A percentile compares a stretch with the other conserved stretches of the same genome.
Conservation (phyloP, 37 sponge, comb jelly and placozoan species). For the Hexactinellida sp. region DNA sequence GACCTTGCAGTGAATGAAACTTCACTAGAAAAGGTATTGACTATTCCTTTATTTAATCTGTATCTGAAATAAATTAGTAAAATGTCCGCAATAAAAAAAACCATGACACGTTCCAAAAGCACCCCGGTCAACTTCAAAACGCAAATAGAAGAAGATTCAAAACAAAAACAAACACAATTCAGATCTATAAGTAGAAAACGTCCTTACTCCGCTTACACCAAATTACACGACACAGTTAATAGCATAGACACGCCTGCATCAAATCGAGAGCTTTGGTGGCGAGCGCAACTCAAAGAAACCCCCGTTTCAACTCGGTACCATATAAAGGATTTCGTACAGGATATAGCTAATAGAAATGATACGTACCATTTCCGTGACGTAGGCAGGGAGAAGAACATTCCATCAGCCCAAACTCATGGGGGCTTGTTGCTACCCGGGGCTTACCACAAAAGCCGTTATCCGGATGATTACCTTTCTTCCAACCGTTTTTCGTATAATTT, state of each 20-base stretch:
- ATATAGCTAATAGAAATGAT: neutral
- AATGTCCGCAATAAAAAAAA: neutral
- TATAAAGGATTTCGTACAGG: conserved; percentile 5
- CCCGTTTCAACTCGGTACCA: neutral
- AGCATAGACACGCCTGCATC: neutral
- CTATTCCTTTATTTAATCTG: too few relatives aligned
- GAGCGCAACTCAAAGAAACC: neutral
- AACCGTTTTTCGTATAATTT: conserved; percentile 10
- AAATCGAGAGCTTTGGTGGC: neutral
- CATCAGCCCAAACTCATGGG: neutral
- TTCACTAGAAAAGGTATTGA: too few relatives aligned
- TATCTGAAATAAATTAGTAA: too few relatives aligned
- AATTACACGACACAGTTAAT: neutral
- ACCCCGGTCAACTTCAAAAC: neutral
- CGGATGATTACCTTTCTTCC: neutral
- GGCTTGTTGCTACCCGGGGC: neutral
- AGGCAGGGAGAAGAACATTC: neutral
- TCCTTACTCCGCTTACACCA: neutral
- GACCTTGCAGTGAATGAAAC: too few relatives aligned
- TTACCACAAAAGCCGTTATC: neutral
- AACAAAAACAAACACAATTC: neutral
- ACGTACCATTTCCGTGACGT: neutral
- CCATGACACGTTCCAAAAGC: neutral
- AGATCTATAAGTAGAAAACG: neutral
- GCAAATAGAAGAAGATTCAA: neutral